Evolutionary conservation across 1,140 invertebrate genomes (phyloP), one percentile per base, ranked within the genome.

Genomic region (Teleopsis dalmanni): DNA sequence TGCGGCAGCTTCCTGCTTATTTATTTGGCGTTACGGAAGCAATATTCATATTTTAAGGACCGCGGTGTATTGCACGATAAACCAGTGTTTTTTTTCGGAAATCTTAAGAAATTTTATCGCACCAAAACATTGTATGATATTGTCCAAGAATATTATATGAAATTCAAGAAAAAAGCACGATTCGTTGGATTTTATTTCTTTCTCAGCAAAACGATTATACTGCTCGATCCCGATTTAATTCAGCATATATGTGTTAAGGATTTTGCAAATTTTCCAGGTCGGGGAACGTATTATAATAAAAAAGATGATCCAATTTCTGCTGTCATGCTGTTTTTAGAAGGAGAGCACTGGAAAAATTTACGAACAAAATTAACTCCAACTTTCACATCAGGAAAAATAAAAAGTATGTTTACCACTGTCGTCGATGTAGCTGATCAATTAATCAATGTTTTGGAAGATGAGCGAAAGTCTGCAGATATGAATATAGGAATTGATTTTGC

Each of bases 161-260:
- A 72, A 46, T 62, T 65, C 3, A 58, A 61, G 5, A 54, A 57
- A 9, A 59, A 51, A 4, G 60, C 60, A 25, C 65, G 65, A 3
- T 67, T 67, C 43, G 58, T 45, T 3, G 71, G 75, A 16, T 65
- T 67, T 29, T 75, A 67, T 57, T 66, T 58, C 35, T 59, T 73
- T 54, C 58, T 65, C 3, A 70, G 73, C 3, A 78, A 79, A 0
- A 57, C 70, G 2, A 54, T 72, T n/a, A 62, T 72, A 3, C 54
- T 77, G 4, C 60, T 75, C 31, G 78, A 84, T 55, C 67, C 77
- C 0, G 75, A 78, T 5, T 57, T 85, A 2, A 74, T 82, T 0
- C 81, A 80, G 55, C 58, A 72, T 22, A 73, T 85, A 7, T 53
- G 83, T 18, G 70, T 78, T 3, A 80, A 77, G 56, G 78, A 83